These are phyloP conservation scores for Papilio helenus DNA, from an alignment of 1,140 invertebrate genomes.

Conservation along the genomic window DNA sequence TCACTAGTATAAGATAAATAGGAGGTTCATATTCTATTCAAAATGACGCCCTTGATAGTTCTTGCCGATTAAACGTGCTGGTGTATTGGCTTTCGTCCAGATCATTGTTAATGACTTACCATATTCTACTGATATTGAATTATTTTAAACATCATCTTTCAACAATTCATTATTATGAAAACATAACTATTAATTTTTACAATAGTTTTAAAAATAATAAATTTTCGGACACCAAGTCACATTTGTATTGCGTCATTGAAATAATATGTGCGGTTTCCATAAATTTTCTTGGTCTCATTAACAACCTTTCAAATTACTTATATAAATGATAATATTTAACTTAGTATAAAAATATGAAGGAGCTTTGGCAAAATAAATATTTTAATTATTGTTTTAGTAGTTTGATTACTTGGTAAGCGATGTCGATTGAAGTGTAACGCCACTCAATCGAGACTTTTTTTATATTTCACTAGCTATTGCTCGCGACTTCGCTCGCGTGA, in stretches of 20 bases:
- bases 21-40: background rate
- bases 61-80: slow-evolving; percentile 3
- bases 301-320: background rate
- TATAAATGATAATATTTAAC: too few species aligned
- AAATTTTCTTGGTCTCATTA: background rate
- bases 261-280: background rate
- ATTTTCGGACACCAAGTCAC: background rate
- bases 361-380: too few species aligned
- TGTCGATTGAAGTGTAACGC: too few species aligned
- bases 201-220: slow-evolving; percentile 1
- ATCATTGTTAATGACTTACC: slow-evolving; percentile 23
- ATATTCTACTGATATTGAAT: slow-evolving; percentile 13
- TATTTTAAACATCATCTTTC: slow-evolving; percentile 14
- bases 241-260: background rate
- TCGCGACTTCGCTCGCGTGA: too few species aligned
- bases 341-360: too few species aligned
- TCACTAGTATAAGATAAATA: background rate
- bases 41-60: background rate
- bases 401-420: too few species aligned
- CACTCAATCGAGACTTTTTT: too few species aligned
- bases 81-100: slow-evolving; percentile 19
- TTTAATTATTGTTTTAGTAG: too few species aligned
- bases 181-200: background rate
- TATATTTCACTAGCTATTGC: too few species aligned
- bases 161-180: slow-evolving; percentile 1